These are phyloP conservation scores for Taxidea taxus DNA, from an alignment of 2,113 vertebrate species.

Conservation along the genomic window DNA sequence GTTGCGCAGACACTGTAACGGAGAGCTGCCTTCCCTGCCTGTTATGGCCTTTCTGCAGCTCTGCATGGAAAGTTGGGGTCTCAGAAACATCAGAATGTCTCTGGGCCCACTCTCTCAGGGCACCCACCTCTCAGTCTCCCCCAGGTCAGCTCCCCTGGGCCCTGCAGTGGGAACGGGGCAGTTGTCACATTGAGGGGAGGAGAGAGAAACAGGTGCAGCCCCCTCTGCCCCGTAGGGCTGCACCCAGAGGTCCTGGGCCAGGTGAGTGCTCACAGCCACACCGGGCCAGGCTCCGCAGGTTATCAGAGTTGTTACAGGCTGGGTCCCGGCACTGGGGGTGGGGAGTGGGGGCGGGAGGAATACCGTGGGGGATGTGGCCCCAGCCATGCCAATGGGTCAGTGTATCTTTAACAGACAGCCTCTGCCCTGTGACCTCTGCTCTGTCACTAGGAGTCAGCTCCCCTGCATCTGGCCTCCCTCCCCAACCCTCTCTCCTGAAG, in stretches of 20 bases:
- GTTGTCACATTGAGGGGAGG: background rate
- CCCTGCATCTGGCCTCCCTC: background rate
- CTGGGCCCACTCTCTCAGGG: background rate
- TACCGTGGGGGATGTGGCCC: too few species aligned
- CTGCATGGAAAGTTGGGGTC: background rate
- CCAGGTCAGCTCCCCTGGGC: background rate
- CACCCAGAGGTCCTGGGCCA: background rate
- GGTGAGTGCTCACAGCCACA: background rate
- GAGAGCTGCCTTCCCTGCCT: background rate
- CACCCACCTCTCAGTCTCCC: background rate
- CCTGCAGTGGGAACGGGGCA: background rate
- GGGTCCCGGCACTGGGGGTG: background rate
- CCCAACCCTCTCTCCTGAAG: background rate
- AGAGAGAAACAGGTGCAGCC: background rate
- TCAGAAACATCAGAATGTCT: background rate
- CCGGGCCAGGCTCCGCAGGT: background rate
- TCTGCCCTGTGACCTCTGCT: background rate
- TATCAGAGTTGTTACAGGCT: background rate
- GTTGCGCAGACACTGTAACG: background rate
- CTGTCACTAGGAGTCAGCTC: background rate
- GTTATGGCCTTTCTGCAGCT: background rate
- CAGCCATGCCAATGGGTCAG: accelerated
- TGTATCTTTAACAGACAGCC: background rate
- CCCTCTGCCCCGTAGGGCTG: background rate
- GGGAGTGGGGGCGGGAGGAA: background rate